These are phyloP conservation scores for Hirtodrosophila trivittata DNA, from an alignment of 2,888 invertebrate species.

Conservation along the genomic window DNA sequence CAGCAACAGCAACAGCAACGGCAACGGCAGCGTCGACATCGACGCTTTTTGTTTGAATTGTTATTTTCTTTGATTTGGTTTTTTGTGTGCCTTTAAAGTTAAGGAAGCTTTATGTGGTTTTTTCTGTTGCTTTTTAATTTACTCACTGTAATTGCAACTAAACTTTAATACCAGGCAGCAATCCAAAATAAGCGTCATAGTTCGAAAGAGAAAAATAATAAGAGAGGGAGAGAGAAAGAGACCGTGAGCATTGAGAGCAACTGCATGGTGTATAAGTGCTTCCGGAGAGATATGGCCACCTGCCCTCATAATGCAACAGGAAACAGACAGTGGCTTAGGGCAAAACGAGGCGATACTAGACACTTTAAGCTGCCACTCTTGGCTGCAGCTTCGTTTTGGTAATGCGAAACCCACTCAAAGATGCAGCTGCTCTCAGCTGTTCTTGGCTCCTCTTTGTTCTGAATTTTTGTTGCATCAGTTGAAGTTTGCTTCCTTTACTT, in stretches of 20 bases:
- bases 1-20: neutral
- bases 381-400: slow-evolving; percentile 15
- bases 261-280: slow-evolving; percentile 34
- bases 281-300: slow-evolving; percentile 42
- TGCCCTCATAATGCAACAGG: slow-evolving; percentile 44
- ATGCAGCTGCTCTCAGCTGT: slow-evolving; percentile 21
- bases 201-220: neutral
- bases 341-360: slow-evolving; percentile 29
- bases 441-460: slow-evolving; percentile 1
- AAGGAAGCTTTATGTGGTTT: slow-evolving; percentile 46
- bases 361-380: slow-evolving; percentile 36
- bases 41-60: slow-evolving; percentile 35
- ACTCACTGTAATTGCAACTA: slow-evolving; percentile 25
- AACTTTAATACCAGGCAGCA: slow-evolving; percentile 5
- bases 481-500: slow-evolving; percentile 31
- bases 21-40: slow-evolving; percentile 1
- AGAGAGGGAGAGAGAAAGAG: slow-evolving; percentile 2
- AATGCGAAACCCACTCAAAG: slow-evolving; percentile 48
- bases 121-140: slow-evolving; percentile 5
- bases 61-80: slow-evolving; percentile 40
- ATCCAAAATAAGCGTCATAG: neutral
- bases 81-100: slow-evolving; percentile 23
- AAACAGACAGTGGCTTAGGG: slow-evolving; percentile 16
- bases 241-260: slow-evolving; percentile 10
- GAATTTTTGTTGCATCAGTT: slow-evolving; percentile 51